phyloP scores from a whole-genome alignment of 2,113 vertebrate genomes.

The Diphyllodes magnificus region DNA sequence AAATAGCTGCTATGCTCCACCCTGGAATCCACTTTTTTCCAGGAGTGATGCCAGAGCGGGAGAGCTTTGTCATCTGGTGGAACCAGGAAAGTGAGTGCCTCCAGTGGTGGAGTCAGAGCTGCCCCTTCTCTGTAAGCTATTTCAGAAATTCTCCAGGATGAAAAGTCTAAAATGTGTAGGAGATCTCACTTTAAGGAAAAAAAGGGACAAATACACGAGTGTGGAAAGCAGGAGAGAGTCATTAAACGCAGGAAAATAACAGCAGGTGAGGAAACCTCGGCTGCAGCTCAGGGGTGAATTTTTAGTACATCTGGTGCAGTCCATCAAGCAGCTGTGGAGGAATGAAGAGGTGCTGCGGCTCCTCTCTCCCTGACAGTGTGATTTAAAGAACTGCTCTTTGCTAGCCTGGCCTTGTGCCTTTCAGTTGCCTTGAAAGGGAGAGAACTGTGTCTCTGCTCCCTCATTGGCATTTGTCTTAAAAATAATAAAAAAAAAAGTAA shows the following conservation, averaged over 20 bases:
- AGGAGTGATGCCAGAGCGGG: not conserved
- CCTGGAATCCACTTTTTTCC: not conserved
- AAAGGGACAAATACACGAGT: not conserved
- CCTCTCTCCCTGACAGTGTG: slow-evolving; percentile 28
- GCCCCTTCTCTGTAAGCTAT: not conserved
- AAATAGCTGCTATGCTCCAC: not conserved
- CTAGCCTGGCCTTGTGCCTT: slow-evolving; percentile 47
- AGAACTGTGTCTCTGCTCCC: not conserved
- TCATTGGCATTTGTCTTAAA: slow-evolving; percentile 20
- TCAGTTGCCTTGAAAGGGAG: not conserved
- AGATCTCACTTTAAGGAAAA: not conserved
- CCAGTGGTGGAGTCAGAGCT: not conserved
- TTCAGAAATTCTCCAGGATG: not conserved
- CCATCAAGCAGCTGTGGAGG: slow-evolving; percentile 6
- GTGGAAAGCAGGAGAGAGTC: not conserved
- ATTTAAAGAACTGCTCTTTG: slow-evolving; percentile 2
- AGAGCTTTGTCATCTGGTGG: not conserved
- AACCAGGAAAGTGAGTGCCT: not conserved
- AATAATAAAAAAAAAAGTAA: not conserved
- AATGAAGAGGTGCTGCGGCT: slow-evolving; percentile 9
- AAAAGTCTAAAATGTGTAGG: not conserved
- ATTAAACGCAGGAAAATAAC: not conserved
- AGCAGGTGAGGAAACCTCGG: not conserved
- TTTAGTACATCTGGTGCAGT: not conserved
- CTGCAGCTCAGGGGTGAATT: not conserved